Evolutionary conservation across 1,140 invertebrate species (phyloP), one percentile per base, ranked within the genome.

Genomic region (Macrotrachela quadricornifera): DNA sequence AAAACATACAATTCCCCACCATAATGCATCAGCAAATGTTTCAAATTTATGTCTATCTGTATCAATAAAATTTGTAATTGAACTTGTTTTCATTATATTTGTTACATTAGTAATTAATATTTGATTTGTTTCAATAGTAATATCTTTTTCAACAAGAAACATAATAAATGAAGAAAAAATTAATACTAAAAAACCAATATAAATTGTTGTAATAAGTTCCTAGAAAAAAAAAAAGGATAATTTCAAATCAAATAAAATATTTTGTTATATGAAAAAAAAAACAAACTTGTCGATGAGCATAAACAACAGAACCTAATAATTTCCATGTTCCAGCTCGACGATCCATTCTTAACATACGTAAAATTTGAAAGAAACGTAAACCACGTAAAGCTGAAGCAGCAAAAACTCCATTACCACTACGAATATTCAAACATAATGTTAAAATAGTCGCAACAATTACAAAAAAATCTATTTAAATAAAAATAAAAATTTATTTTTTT

Each of bases 161-260:
- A 95, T 85, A 59, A 94, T 78, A 74, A 92, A 95, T 59, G 87
- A 92, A 62, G 85, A 86, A 69, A 92, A 90, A 65, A 95, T 87
- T 54, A 94, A 78, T 57, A 85, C 86, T 56, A 94, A 76, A 70
- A 94, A 90, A 56, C 87, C 88, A 69, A 95, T 94, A 71, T 95
- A 95, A 58, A 94, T 72, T 21, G 87, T 92, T 40, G 87, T 92
- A 61, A 92, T 82, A 60, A 92, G 76, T 76, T 91, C 86, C 84
- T 91, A 74, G 46, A 30, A n/a, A 8, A 30, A 4, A 4, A 30
- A 30, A 30, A 30, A 4, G 21, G 8, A 30, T 4, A 30, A 4
- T 30, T 30, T 30, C 21, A 30, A 8, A 2, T 30, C 8, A n/a
- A n/a, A n/a, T n/a, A n/a, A n/a, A n/a, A 4, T 30, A 2, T 30